These are phyloP conservation scores for Acanthornis magna DNA, from an alignment of 2,797 vertebrate genomes.

Conservation along the genomic window DNA sequence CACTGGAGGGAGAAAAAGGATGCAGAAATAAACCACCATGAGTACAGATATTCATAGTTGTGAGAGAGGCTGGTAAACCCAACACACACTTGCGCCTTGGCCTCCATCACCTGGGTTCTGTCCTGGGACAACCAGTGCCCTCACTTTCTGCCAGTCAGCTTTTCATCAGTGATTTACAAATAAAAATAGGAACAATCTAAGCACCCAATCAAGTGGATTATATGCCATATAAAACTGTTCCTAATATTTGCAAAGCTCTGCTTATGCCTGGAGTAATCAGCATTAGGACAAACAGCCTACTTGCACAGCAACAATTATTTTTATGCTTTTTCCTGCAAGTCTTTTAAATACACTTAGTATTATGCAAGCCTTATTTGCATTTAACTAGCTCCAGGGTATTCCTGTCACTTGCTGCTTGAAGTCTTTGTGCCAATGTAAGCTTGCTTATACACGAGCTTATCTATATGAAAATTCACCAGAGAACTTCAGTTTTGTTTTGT, in stretches of 20 bases:
- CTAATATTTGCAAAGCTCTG: neutral
- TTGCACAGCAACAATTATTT: neutral
- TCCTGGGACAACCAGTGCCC: neutral
- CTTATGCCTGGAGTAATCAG: neutral
- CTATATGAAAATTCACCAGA: neutral
- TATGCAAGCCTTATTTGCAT: neutral
- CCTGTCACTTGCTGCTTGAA: slow-evolving; percentile 3
- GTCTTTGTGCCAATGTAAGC: neutral
- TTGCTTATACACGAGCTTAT: neutral
- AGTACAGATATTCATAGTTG: neutral
- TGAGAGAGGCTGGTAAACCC: neutral
- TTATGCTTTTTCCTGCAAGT: neutral
- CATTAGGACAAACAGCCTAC: neutral
- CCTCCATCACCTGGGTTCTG: neutral
- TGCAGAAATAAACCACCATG: neutral
- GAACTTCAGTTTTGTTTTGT: neutral
- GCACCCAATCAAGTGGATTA: neutral
- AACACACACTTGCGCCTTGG: neutral
- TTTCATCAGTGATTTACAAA: neutral
- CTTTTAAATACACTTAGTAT: neutral
- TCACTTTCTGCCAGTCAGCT: neutral
- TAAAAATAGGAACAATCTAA: neutral
- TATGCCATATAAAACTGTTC: neutral
- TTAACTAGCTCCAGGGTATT: neutral
- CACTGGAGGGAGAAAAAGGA: neutral